Evolutionary conservation across 2,113 vertebrate genomes (phyloP).

Genomic region (Peromyscus polionotus): DNA sequence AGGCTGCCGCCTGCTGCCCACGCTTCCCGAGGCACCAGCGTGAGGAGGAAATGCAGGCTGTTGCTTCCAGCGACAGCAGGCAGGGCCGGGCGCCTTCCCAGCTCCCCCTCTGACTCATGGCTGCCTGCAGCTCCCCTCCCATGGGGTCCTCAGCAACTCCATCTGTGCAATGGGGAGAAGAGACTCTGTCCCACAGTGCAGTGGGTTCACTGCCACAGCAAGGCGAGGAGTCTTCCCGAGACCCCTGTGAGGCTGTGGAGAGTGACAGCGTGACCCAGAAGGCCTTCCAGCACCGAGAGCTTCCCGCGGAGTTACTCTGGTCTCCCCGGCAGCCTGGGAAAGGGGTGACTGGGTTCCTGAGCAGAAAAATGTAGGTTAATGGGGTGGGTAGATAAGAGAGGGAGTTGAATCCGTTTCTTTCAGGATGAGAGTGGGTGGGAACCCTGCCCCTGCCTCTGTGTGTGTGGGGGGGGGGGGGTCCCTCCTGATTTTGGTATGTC

Average conservation of each 20-base stretch:
- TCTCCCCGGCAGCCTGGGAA: background rate
- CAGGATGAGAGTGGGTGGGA: background rate
- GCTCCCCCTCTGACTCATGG: conserved; percentile 84
- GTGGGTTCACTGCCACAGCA: background rate
- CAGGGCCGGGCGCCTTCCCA: conserved; percentile 82
- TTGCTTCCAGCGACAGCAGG: conserved; percentile 84
- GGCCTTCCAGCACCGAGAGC: background rate
- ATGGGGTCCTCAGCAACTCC: conserved; percentile 83
- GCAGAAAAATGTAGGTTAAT: background rate
- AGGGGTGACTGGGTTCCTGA: background rate
- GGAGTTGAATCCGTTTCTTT: background rate
- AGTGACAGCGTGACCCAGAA: background rate
- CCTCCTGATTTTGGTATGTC: background rate
- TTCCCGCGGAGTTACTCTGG: background rate
- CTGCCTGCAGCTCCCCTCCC: conserved; percentile 73
- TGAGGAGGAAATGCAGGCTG: conserved; percentile 82
- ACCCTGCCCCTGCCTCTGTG: background rate
- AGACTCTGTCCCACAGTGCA: conserved; percentile 19
- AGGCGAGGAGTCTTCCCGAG: background rate
- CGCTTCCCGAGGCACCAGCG: conserved; percentile 78
- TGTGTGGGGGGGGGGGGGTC: background rate
- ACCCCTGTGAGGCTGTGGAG: background rate
- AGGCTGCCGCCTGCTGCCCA: conserved; percentile 77
- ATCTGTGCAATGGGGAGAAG: conserved; percentile 85
- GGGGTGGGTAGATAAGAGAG: background rate